A percentile compares a stretch with the other conserved stretches of the same genome.
These are phyloP conservation scores for Bombyx huttoni DNA, from an alignment of 2,888 invertebrate species.

Conservation along the genomic window DNA sequence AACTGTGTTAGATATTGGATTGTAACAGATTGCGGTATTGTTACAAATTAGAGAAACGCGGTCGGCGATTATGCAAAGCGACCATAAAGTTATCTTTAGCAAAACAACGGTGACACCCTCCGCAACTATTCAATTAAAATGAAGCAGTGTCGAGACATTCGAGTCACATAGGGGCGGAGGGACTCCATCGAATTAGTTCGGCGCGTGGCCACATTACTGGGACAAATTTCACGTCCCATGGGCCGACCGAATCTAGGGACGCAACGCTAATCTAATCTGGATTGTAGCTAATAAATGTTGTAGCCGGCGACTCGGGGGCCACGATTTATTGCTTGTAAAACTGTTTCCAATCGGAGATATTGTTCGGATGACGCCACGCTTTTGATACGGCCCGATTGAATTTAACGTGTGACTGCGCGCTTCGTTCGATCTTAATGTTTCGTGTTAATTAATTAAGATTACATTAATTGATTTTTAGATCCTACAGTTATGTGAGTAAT, in stretches of 20 bases:
- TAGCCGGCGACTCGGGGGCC: constrained; percentile 54
- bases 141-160: constrained; percentile 60
- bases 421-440: constrained; percentile 27
- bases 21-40: constrained; percentile 64
- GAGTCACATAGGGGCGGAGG: constrained; percentile 59
- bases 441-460: neutral
- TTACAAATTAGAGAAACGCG: constrained; percentile 57
- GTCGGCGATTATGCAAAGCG: constrained; percentile 63
- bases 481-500: too few species aligned
- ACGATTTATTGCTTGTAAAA: constrained; percentile 71
- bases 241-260: constrained; percentile 40
- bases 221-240: constrained; percentile 61
- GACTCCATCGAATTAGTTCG: constrained; percentile 61
- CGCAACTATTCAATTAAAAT: constrained; percentile 70
- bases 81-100: constrained; percentile 63
- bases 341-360: constrained; percentile 69
- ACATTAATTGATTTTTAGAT: neutral
- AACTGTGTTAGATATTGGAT: constrained; percentile 10
- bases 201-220: constrained; percentile 70
- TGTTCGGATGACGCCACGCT: constrained; percentile 47
- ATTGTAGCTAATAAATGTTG: constrained; percentile 71
- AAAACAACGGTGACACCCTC: constrained; percentile 55
- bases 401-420: constrained; percentile 53
- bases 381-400: constrained; percentile 56
- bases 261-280: constrained; percentile 71